A percentile compares a stretch with the other conserved stretches of the same genome.
These are phyloP conservation scores for Ichneumoninae sp. DNA, from an alignment of 2,888 invertebrate species.

Conservation along the genomic window DNA sequence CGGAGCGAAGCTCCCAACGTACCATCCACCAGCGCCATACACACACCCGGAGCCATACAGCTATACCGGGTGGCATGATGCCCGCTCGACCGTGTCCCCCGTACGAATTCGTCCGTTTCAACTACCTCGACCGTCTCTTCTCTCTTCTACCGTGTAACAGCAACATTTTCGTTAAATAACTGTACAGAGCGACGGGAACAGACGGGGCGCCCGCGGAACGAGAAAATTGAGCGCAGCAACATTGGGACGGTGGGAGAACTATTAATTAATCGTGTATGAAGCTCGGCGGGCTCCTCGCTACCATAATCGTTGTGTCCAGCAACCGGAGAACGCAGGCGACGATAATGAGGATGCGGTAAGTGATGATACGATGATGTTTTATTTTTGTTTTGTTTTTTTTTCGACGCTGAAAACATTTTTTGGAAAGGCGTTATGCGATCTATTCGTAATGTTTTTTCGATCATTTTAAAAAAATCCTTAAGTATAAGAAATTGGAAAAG, in stretches of 20 bases:
- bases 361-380: too few species aligned
- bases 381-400: too few species aligned
- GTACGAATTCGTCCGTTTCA: slow-evolving; percentile 56
- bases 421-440: too few species aligned
- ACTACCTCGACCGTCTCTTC: slow-evolving; percentile 38
- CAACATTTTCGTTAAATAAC: slow-evolving; percentile 22
- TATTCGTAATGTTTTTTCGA: too few species aligned
- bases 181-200: slow-evolving; percentile 1
- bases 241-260: background rate
- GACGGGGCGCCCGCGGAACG: background rate
- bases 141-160: slow-evolving; percentile 61
- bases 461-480: too few species aligned
- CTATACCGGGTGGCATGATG: slow-evolving; percentile 63
- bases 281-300: background rate
- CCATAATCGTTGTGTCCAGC: too few species aligned
- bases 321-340: too few species aligned
- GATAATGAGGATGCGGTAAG: too few species aligned
- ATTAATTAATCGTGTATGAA: slow-evolving; percentile 58
- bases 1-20: slow-evolving; percentile 35
- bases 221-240: background rate
- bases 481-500: too few species aligned
- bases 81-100: slow-evolving; percentile 53
- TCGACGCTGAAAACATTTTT: too few species aligned
- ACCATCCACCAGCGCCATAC: background rate
- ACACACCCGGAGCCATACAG: slow-evolving; percentile 13